These are phyloP conservation scores for Diadegma fenestrale DNA, from an alignment of 2,888 invertebrate species.

Conservation along the genomic window DNA sequence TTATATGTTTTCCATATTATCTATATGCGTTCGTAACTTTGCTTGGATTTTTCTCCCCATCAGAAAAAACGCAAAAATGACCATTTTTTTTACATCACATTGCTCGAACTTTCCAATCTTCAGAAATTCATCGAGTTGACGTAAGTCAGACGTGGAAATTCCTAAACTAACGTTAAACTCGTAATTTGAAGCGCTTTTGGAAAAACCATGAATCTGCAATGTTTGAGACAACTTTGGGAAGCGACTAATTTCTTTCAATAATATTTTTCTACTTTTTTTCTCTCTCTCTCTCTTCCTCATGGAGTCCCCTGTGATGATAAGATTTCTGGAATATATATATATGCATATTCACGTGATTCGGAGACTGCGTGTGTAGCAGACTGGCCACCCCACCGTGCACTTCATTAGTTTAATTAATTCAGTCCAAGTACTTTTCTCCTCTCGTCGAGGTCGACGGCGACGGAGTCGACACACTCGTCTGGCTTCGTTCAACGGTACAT, in stretches of 20 bases:
- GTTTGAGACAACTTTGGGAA: background rate
- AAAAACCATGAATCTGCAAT: background rate
- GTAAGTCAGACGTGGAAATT: background rate
- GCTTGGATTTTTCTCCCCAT: background rate
- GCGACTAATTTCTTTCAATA: background rate
- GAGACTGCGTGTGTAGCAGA: conserved; percentile 49
- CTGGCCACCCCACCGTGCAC: conserved; percentile 60
- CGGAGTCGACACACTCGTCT: conserved; percentile 30
- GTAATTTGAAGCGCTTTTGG: conserved; percentile 1
- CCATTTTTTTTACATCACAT: background rate
- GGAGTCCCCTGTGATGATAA: conserved; percentile 3
- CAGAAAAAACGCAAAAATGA: background rate
- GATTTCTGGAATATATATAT: conserved; percentile 3
- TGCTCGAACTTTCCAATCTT: background rate
- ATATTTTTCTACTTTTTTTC: background rate
- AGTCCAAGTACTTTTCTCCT: conserved; percentile 65
- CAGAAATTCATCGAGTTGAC: background rate
- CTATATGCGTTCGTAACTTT: background rate
- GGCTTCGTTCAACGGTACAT: conserved; percentile 26
- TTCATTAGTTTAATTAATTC: conserved; percentile 80
- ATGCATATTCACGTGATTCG: background rate
- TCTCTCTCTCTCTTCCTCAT: background rate
- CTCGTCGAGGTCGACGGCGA: conserved; percentile 28
- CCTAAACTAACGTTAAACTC: conserved; percentile 2
- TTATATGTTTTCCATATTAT: conserved; percentile 7